Evolutionary conservation across 2,888 invertebrate species (phyloP), one percentile per base, ranked within the genome.

Genomic region (Aphrophora alni): DNA sequence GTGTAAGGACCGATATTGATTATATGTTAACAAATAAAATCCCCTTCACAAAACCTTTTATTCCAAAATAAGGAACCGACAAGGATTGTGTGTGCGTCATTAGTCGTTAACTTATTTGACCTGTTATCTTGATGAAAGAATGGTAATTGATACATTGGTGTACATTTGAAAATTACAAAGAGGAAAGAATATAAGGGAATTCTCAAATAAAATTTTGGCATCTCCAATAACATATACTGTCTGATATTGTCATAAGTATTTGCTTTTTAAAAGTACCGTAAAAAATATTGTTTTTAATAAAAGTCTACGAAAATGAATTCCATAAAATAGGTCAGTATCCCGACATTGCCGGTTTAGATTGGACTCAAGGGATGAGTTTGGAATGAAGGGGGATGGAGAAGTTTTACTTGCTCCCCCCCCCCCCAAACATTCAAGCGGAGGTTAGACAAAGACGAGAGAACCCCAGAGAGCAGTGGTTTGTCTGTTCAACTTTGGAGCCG

Each of bases 251-350:
- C 59, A 21, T 59, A 59, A 59, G 10, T 59, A 59, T 59, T 59
- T n/a, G 21, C 4, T 4, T 21, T 3, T 21, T 59, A 59, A 59
- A 59, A 59, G 12, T 1, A 14, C 21, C 59, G 59, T 59, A 59
- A 59, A 59, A 33, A 59, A 59, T 59, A 59, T 59, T 59, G 59
- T n/a, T 59, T 59, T 59, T 59, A 59, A 59, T 59, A 59, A 59
- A 59, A 59, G 21, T 21, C 59, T 21, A 7, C 44, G 12, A 44
- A 21, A 59, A 59, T 21, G 59, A 59, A 59, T 59, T 59, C 59
- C 59, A 59, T 59, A 59, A 59, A 59, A 59, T 59, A 59, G 59
- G 59, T 59, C 59, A 59, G 21, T 10, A 14, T 14, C 59, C 4
- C 3, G 44, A 12, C 59, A 59, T 59, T 59, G 59, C 59, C 59